Evolutionary conservation across 2,113 vertebrate species (phyloP), one percentile per base, ranked within the genome.

Genomic region (Alexandromys fortis): DNA sequence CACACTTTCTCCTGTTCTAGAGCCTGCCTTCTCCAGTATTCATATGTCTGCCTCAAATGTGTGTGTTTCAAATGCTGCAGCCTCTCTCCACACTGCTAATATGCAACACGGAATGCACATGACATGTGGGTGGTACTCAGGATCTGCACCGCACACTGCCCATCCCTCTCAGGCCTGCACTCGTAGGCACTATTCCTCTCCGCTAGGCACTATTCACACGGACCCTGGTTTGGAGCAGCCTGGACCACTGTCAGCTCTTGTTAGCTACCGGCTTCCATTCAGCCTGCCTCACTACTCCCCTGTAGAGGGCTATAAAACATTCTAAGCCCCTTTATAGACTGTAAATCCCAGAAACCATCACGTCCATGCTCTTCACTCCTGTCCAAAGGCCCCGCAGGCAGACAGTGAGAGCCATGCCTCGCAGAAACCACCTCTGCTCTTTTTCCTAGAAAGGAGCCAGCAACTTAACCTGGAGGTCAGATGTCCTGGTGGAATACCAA

Each of bases 401-500:
- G 24, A 13, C 17, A 28, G 21, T 55, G 7, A 28, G 7, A 68
- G 55, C 26, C 38, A 7, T 19, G 3, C 55, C 68, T 92, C 65
- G 86, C 58, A 73, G 17, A 93, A 86, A 92, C 83, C 90, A 42
- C 6, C 24, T 52, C 61, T 94, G 91, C n/a, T 63, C 30, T 52
- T 94, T 94, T 97, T 77, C 79, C 77, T 98, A 99, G 99, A 99
- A 96, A 96, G 99, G 99, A 76, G 98, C 98, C 89, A 98, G 98
- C 98, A 98, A 98, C 42, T 97, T 98, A 97, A 99, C 99, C 0
- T 99, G 99, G 99, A 98, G 99, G 85, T 99, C 99, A 7, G 99
- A 99, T 97, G 95, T 99, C 89, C 98, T 99, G 97, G 99, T 99
- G 95, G 99, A 99, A 90, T 99, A 99, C 77, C 99, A 99, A 97